A percentile compares a stretch with the other conserved stretches of the same genome.
phyloP scores from a whole-genome alignment of 2,113 vertebrate genomes.

The Macaca mulatta region DNA sequence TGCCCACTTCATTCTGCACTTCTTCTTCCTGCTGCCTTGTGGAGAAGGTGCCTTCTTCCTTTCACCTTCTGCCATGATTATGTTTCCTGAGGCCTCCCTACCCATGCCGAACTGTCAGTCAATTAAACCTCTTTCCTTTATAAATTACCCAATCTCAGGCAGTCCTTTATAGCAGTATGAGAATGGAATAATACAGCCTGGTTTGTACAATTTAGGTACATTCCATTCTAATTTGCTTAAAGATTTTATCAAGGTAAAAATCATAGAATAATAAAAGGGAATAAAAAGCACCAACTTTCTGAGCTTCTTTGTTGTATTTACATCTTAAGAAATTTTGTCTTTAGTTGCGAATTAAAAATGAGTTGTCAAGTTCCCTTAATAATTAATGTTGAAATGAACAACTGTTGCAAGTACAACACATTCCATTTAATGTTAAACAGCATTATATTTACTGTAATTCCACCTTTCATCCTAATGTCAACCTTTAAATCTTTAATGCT shows the following conservation, averaged over 20 bases:
- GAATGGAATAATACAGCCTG: not conserved
- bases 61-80: too few species aligned
- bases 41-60: too few species aligned
- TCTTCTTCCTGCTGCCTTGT: too few species aligned
- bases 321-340: slow-evolving; percentile 84
- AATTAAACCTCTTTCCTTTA: too few species aligned
- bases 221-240: slow-evolving; percentile 39
- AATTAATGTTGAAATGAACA: slow-evolving; percentile 86
- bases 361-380: slow-evolving; percentile 86
- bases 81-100: too few species aligned
- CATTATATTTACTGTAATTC: slow-evolving; percentile 87
- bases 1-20: too few species aligned
- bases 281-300: slow-evolving; percentile 59
- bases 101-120: too few species aligned
- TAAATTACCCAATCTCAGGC: too few species aligned
- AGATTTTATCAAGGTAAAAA: slow-evolving; percentile 54
- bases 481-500: slow-evolving; percentile 87
- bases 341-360: slow-evolving; percentile 85
- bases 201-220: not conserved
- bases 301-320: slow-evolving; percentile 78
- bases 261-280: slow-evolving; percentile 55
- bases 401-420: slow-evolving; percentile 83
- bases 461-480: slow-evolving; percentile 87
- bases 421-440: slow-evolving; percentile 86
- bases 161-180: too few species aligned